Base-by-base conservation (phyloP, 2,888 invertebrate species). In the Drosophila bunnanda region DNA sequence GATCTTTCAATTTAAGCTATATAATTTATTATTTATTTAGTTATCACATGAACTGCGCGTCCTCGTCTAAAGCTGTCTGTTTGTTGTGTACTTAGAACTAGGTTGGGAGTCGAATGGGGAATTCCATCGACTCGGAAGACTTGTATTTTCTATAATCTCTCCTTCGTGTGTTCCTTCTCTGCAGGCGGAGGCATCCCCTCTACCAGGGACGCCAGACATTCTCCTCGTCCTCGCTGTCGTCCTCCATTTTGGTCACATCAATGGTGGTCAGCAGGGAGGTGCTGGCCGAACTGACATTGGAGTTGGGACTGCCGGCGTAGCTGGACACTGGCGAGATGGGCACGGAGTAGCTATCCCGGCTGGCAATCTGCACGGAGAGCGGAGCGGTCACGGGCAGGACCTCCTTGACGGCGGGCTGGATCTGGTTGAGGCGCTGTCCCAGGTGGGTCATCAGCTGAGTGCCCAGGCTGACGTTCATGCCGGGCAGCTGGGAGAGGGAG, bases 391-490 rank as follows among this genome's bases (percentile, higher is more conserved):
- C 73, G 7, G 92, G 90, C 4, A 90, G 68, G 12, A 68, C 52
- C 30, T 90, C 84, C 64, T 91, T 91, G 0, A 80, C 79, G 0
- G 91, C 86, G 0, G 92, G 92, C 74, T 92, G 92, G 46, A 92
- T 43, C 70, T 92, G 92, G 76, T 97, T 97, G 78, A 97, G 94
- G 54, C 96, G 94, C 93, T 97, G 96, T 6, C 97, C 97, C 77
- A 98, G 94, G 92, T 97, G 97, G 60, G 97, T 96, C 97, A 97
- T 97, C 87, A 97, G 93, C 90, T 96, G 96, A 36, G 97, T 97
- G 62, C 97, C 97, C 77, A 98, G 93, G 90, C 95, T 95, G 79
- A 97, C 96, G 92, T 97, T 97, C 82, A 97, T 96, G 77, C 97
- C 97, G 50, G 97, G 97, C 60, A 96, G 95, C 57, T 96, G 95